A percentile compares a stretch with the other conserved stretches of the same genome.
These are phyloP conservation scores for Talpa occidentalis DNA, from an alignment of 2,113 vertebrate species.

Conservation along the genomic window DNA sequence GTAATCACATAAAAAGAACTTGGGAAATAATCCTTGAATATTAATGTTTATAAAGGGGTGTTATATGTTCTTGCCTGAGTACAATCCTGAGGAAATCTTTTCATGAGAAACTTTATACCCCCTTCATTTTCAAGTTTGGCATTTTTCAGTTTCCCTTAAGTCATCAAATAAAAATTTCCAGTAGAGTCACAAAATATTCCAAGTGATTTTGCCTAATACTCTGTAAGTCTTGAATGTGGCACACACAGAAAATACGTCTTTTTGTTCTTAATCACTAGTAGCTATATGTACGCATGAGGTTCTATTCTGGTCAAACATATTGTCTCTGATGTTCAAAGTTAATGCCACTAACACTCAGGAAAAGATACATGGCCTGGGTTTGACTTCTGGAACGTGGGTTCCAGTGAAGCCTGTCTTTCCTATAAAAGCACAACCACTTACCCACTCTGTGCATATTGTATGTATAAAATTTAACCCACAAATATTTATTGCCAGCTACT, in stretches of 20 bases:
- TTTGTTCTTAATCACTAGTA: neutral
- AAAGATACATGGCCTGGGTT: neutral
- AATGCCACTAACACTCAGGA: neutral
- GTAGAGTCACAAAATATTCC: neutral
- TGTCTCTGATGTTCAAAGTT: neutral
- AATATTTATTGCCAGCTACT: neutral
- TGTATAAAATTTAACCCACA: neutral
- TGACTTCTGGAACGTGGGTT: slow-evolving; percentile 30
- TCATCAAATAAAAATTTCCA: neutral
- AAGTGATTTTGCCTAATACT: neutral
- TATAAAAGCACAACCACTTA: neutral
- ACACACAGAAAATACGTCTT: neutral
- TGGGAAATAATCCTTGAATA: neutral
- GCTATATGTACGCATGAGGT: neutral
- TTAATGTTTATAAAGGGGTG: neutral
- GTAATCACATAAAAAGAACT: neutral
- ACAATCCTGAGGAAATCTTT: slow-evolving; percentile 6
- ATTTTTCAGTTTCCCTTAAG: neutral
- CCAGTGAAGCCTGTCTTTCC: neutral
- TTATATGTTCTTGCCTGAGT: neutral
- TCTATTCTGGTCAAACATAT: neutral
- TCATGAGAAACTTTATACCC: neutral
- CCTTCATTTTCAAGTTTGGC: neutral
- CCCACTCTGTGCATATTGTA: neutral
- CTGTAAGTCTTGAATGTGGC: neutral